Evolutionary conservation across 2,113 vertebrate species (phyloP).

Genomic region (Nymphicus hollandicus): DNA sequence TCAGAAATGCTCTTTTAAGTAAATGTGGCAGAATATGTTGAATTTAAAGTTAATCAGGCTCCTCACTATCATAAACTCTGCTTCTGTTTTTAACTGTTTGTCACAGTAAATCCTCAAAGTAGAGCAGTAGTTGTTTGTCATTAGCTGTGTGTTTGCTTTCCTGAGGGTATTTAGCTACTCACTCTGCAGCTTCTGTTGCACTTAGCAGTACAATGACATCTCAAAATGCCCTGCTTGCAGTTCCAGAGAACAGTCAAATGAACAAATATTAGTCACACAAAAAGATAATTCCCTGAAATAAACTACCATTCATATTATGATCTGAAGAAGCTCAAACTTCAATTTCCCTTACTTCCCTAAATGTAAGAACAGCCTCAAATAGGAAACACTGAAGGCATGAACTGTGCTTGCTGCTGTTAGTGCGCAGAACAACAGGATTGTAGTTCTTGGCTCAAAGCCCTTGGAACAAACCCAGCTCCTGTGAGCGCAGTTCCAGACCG

Average conservation of each 20-base stretch:
- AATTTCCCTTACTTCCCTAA: neutral
- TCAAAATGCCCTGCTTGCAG: conserved; percentile 18
- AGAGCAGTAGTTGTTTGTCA: conserved; percentile 1
- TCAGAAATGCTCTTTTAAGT: neutral
- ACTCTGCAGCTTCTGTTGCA: conserved; percentile 36
- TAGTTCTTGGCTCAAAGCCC: neutral
- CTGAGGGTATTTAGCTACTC: conserved; percentile 43
- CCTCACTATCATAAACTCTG: neutral
- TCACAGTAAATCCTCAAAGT: neutral
- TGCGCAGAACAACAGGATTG: neutral
- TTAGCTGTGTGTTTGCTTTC: conserved; percentile 35
- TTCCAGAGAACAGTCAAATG: conserved; percentile 2
- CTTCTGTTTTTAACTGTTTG: neutral
- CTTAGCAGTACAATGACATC: conserved; percentile 31
- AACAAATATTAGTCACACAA: conserved; percentile 1
- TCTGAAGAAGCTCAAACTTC: neutral
- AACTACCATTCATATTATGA: neutral
- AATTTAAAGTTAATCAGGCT: neutral
- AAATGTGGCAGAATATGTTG: neutral
- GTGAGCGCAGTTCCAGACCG: neutral
- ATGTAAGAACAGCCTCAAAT: neutral
- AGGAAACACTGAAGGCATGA: neutral
- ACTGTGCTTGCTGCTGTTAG: neutral
- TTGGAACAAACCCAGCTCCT: neutral
- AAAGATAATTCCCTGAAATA: conserved; percentile 31